phyloP scores from a whole-genome alignment of 2,797 vertebrate genomes.

The Cossypha polioptera region DNA sequence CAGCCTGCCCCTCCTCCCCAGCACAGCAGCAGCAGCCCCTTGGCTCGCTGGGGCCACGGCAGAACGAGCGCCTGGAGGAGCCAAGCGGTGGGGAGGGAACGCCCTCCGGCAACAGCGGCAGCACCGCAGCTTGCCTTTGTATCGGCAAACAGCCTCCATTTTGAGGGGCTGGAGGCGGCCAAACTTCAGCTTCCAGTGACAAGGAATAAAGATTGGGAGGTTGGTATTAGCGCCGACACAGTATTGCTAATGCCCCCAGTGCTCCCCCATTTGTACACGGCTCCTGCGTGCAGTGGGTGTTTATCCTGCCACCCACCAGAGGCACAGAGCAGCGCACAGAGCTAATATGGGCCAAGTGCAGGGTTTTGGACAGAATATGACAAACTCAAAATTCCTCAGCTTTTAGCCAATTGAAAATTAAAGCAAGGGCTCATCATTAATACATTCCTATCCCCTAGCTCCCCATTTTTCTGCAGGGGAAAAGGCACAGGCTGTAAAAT shows the following conservation, averaged over 20 bases:
- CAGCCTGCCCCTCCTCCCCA: background rate
- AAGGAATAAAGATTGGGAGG: background rate
- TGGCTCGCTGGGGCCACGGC: background rate
- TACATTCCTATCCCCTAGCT: background rate
- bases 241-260: accelerated
- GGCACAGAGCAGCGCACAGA: background rate
- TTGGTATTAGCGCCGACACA: accelerated
- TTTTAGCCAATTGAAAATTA: background rate
- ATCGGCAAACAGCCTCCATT: conserved; percentile 27
- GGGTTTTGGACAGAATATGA: background rate
- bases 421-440: background rate
- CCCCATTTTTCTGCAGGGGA: background rate
- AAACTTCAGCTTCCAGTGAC: background rate
- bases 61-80: background rate
- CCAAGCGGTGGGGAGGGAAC: background rate
- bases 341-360: accelerated
- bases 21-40: background rate
- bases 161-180: background rate
- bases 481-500: background rate
- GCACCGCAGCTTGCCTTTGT: background rate
- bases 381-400: background rate
- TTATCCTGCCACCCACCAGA: background rate
- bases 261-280: accelerated
- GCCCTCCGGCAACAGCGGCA: conserved; percentile 16
- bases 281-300: accelerated